These are phyloP conservation scores for Podargus strigoides DNA, from an alignment of 2,797 vertebrate genomes.

Conservation along the genomic window DNA sequence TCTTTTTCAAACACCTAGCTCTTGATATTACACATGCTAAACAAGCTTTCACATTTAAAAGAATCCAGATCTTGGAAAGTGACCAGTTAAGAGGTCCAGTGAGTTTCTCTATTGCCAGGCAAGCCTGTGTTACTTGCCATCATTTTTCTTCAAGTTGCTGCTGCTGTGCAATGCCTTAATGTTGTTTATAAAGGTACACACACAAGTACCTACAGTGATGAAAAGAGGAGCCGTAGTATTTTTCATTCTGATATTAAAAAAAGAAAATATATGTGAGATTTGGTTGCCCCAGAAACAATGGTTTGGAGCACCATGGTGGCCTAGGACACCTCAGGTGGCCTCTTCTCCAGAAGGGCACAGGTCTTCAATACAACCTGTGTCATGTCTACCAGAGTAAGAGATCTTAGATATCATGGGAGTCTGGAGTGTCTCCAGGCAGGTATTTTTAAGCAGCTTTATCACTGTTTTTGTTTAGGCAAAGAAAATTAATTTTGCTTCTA, in stretches of 20 bases:
- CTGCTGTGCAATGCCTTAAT: not conserved
- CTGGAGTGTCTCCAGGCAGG: not conserved
- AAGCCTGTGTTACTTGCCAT: not conserved
- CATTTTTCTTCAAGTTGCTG: not conserved
- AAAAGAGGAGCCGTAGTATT: not conserved
- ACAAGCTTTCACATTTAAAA: conserved; percentile 35
- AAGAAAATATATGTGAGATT: not conserved
- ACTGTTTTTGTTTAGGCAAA: not conserved
- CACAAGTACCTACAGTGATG: not conserved
- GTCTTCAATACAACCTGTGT: not conserved
- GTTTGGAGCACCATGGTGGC: not conserved
- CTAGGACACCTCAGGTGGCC: not conserved
- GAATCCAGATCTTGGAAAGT: conserved; percentile 33
- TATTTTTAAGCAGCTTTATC: not conserved
- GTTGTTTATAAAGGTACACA: conserved; percentile 20
- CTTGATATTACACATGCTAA: conserved; percentile 45
- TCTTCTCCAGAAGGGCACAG: not conserved
- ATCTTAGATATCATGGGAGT: not conserved
- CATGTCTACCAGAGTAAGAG: not conserved
- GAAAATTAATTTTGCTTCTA: not conserved
- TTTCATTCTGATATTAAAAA: not conserved
- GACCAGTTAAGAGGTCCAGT: not conserved
- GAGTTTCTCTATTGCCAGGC: not conserved
- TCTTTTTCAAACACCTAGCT: conserved; percentile 46
- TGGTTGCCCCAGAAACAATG: not conserved